Evolutionary conservation across 2,888 invertebrate species (phyloP), one percentile per base, ranked within the genome.

Genomic region (Drosophila formosana): DNA sequence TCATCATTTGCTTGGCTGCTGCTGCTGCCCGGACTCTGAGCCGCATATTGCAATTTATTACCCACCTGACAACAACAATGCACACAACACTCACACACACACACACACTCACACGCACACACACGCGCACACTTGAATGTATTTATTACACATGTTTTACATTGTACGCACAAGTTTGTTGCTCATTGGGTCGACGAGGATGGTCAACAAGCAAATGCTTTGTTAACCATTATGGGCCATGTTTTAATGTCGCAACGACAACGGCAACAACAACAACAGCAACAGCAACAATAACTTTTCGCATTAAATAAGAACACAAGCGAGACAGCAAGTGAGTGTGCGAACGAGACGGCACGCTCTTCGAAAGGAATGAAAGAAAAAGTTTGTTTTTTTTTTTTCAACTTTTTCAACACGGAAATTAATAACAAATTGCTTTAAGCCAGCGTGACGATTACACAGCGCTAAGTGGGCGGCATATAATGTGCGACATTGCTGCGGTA

Each of bases 131-230:
- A 60, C 63, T 88, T 74, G 60, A 80, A 88, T 80, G 79, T 76
- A 87, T 83, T 83, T 88, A 88, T 89, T 87, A 84, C 89, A 89
- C 87, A 82, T 84, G 83, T 85, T 89, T 82, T 73, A 85, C 86
- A 89, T 72, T 88, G 89, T 82, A 67, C 73, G 88, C 82, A 86
- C 87, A 82, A 78, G 72, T 78, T 82, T 82, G 86, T 57, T 79
- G 85, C 68, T 65, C 70, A 71, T 74, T 81, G 82, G 80, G 58
- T 65, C 60, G 58, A 49, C 67, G 76, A 55, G 37, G 80, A 61
- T 87, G 87, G 83, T 84, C 83, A 83, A 83, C 89, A 83, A 83
- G 89, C 72, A 77, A 72, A 86, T 76, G 77, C 85, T 83, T 78
- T 87, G 88, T 87, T 89, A 89, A 89, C 88, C 80, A 89, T 89